Evolutionary conservation across 2,113 vertebrate genomes (phyloP).

Genomic region (Sinocyclocheilus anshuiensis): DNA sequence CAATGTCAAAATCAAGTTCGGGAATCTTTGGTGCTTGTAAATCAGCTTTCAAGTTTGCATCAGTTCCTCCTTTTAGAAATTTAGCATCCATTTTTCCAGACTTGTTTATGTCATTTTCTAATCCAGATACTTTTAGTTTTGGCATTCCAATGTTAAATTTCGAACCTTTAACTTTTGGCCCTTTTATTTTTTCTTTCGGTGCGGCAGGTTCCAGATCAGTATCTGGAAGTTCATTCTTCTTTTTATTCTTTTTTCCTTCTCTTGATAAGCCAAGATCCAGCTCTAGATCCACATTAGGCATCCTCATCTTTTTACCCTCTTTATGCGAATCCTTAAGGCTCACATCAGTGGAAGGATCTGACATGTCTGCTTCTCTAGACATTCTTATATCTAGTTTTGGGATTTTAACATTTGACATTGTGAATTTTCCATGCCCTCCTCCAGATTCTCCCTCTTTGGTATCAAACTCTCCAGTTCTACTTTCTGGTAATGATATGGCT

Average conservation of each 20-base stretch:
- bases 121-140: no score
- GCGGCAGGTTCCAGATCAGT: constrained; percentile 55
- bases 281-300: constrained; percentile 65
- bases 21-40: constrained; percentile 68
- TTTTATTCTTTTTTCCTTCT: constrained; percentile 59
- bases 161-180: constrained; percentile 68
- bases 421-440: constrained; percentile 50
- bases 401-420: constrained; percentile 61
- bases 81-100: constrained; percentile 57
- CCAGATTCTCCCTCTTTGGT: constrained; percentile 35
- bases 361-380: constrained; percentile 64
- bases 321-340: background rate
- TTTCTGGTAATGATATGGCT: constrained; percentile 60
- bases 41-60: constrained; percentile 29
- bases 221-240: constrained; percentile 65
- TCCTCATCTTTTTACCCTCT: constrained; percentile 58
- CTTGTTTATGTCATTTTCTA: constrained; percentile 53
- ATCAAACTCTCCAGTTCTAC: constrained; percentile 34
- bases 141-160: constrained; percentile 67
- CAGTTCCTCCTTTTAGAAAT: constrained; percentile 54
- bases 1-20: constrained; percentile 70
- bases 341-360: constrained; percentile 55
- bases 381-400: constrained; percentile 69
- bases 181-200: constrained; percentile 59
- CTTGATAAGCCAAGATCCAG: constrained; percentile 62